A percentile compares a stretch with the other conserved stretches of the same genome.
Conservation (phyloP, 2,888 invertebrate species). For the Ctenicera cuprea region DNA sequence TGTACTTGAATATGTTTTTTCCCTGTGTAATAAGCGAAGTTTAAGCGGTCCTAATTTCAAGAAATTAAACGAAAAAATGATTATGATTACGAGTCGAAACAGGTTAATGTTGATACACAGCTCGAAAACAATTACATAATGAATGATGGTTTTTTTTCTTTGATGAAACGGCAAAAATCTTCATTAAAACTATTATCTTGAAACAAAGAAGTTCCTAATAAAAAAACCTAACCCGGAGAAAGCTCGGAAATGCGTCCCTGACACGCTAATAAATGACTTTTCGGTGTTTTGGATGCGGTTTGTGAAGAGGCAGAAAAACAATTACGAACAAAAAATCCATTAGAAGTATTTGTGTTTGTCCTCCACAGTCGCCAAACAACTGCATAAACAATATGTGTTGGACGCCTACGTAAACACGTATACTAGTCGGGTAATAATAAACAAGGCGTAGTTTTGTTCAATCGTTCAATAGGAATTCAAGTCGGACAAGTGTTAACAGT, state of each 20-base stretch:
- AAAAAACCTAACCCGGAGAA: slow-evolving; percentile 23
- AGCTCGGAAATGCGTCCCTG: slow-evolving; percentile 35
- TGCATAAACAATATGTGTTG: slow-evolving; percentile 8
- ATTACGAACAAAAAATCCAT: slow-evolving; percentile 34
- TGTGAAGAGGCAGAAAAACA: slow-evolving; percentile 34
- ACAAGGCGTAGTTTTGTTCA: slow-evolving; percentile 12
- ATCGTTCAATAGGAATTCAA: slow-evolving; percentile 3
- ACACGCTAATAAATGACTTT: slow-evolving; percentile 38
- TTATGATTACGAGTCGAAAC: neutral
- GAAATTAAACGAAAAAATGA: no score
- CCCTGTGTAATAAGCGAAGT: no score
- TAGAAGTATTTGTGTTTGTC: slow-evolving; percentile 37
- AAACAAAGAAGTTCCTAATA: no score
- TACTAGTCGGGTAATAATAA: neutral
- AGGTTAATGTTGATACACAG: neutral
- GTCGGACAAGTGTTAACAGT: neutral
- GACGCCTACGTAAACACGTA: slow-evolving; percentile 1
- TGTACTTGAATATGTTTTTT: no score
- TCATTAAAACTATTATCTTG: no score
- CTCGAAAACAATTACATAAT: neutral
- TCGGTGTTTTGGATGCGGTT: slow-evolving; percentile 33
- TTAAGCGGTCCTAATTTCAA: no score
- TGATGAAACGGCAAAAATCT: no score
- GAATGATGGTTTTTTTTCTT: no score
- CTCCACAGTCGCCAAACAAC: slow-evolving; percentile 23